phyloP scores from a whole-genome alignment of 1,140 invertebrate genomes.

The Cecropterus lyciades region DNA sequence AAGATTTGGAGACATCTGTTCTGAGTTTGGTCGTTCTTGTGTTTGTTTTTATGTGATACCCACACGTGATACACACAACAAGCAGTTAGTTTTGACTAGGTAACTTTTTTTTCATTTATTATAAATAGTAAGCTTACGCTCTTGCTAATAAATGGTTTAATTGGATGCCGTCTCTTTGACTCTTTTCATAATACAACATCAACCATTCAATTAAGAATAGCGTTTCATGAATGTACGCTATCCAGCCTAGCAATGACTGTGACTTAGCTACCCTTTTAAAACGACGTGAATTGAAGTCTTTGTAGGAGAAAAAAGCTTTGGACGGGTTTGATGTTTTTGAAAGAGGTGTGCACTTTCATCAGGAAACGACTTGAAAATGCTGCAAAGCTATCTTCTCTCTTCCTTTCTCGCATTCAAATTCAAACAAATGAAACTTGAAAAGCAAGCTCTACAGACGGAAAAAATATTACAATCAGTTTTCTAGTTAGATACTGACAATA shows the following conservation, averaged over 20 bases:
- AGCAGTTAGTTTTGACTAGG: too few relatives aligned
- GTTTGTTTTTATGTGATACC: too few relatives aligned
- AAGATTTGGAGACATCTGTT: too few relatives aligned
- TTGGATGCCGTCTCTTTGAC: too few relatives aligned
- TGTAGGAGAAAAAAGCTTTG: conserved; percentile 14
- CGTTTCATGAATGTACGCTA: neutral
- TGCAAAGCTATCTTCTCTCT: conserved; percentile 1
- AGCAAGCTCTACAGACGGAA: too few relatives aligned
- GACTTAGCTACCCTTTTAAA: conserved; percentile 9
- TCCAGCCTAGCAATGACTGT: conserved; percentile 5
- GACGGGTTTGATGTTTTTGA: conserved; percentile 4
- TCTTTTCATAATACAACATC: neutral
- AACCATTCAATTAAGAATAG: neutral
- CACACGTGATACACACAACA: too few relatives aligned
- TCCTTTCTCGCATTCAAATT: neutral
- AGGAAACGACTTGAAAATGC: neutral
- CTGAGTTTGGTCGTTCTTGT: too few relatives aligned
- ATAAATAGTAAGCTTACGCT: too few relatives aligned
- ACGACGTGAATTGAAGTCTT: conserved; percentile 21
- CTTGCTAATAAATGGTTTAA: too few relatives aligned
- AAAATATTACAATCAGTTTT: too few relatives aligned
- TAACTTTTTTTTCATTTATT: too few relatives aligned
- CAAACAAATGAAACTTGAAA: neutral
- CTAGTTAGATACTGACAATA: too few relatives aligned
- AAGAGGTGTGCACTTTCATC: neutral